These are phyloP conservation scores for Rhegmatorhina hoffmannsi DNA, from an alignment of 2,113 vertebrate genomes.

Conservation along the genomic window DNA sequence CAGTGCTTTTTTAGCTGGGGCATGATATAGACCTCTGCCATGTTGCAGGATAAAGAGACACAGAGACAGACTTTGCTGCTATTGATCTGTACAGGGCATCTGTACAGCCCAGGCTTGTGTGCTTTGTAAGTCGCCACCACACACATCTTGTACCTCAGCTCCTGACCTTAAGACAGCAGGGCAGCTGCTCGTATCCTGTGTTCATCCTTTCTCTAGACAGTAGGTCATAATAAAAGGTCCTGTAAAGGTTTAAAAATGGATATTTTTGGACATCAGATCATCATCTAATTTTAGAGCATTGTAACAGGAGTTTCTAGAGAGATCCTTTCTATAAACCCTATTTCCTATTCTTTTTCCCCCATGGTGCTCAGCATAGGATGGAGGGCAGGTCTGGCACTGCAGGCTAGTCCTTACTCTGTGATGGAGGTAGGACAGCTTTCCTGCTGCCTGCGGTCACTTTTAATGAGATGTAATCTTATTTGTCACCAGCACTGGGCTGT, in stretches of 20 bases:
- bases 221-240: background rate
- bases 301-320: background rate
- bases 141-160: background rate
- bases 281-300: background rate
- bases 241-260: background rate
- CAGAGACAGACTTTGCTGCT: background rate
- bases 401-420: background rate
- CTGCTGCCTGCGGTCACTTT: background rate
- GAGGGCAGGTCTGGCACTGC: background rate
- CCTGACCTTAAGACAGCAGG: background rate
- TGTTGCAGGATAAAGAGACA: background rate
- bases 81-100: background rate
- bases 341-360: background rate
- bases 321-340: background rate
- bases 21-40: background rate
- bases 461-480: background rate
- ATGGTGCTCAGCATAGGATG: background rate
- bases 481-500: background rate
- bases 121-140: background rate
- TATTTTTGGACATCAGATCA: background rate
- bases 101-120: background rate
- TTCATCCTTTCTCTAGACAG: background rate
- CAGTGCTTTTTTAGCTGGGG: background rate
- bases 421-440: background rate
- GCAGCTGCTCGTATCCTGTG: background rate